Evolutionary conservation across 2,888 invertebrate genomes (phyloP), one percentile per base, ranked within the genome.

Genomic region (Sycophila texana): DNA sequence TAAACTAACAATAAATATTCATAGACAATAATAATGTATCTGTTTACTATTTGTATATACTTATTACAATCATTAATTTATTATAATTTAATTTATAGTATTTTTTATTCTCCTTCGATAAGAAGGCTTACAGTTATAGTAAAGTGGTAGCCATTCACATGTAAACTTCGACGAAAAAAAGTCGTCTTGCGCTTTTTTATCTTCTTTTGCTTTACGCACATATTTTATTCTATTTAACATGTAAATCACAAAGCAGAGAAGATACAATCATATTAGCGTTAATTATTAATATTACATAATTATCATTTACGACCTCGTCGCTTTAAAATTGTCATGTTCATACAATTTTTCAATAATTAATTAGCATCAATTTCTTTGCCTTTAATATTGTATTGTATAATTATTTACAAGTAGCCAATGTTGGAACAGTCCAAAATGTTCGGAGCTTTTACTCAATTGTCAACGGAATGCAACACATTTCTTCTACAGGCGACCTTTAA

Each of bases 401-500:
- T 84, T 86, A 87, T 86, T 83, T 87, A 87, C 86, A 87, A 84
- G 84, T 86, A 88, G 84, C 84, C 84, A 86, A 83, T 81, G 84
- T 83, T 83, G 84, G 82, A 81, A 81, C 76, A 77, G 81, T 85
- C 70, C 74, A 73, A 73, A 58, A 63, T 58, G 53, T 77, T 86
- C 82, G 81, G 84, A 85, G 83, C 84, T 84, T 83, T 85, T 84
- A 84, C 82, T 75, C 66, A 39, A 39, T 39, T 81, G 76, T 87
- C 87, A 87, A 87, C 87, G 87, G 87, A 86, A 87, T 87, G 87
- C 87, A 87, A 86, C 86, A 86, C 85, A 85, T 85, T 81, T 85
- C 83, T 76, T 79, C n/a, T 61, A 61, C 7, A 72, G 51, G 13
- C 51, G 53, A 5, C 30, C 16, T 58, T 68, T 58, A 49, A 14